These are phyloP conservation scores for Mesoclemmys tuberculata DNA, from an alignment of 2,113 vertebrate genomes.

Conservation along the genomic window DNA sequence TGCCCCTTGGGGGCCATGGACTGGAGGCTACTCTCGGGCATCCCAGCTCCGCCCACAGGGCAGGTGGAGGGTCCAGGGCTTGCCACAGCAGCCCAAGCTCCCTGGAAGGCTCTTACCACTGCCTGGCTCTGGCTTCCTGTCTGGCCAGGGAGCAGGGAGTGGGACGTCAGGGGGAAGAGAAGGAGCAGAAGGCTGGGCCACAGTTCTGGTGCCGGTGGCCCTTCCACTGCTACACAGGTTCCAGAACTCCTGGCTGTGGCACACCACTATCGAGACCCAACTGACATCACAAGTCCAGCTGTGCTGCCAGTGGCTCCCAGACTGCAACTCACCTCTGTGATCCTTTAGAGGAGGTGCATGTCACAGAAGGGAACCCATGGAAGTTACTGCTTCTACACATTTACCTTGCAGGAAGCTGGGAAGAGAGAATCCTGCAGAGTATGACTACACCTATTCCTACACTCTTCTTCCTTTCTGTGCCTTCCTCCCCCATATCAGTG, in stretches of 20 bases:
- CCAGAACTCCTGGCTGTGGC: background rate
- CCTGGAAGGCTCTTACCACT: no score
- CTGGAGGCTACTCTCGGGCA: no score
- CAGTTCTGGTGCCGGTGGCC: no score
- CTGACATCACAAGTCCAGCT: background rate
- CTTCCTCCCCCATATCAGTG: background rate
- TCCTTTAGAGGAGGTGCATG: background rate
- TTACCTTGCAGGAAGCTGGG: background rate
- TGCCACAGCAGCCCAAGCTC: no score
- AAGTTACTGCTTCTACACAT: background rate
- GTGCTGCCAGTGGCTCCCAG: background rate
- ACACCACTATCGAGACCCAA: fast-evolving
- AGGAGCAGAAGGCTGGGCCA: no score
- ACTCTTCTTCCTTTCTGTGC: background rate
- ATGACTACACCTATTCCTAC: background rate
- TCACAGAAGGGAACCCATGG: background rate
- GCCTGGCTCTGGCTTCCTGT: no score
- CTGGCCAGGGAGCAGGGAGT: no score
- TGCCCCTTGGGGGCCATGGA: no score
- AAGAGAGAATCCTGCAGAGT: background rate
- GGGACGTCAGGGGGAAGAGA: no score
- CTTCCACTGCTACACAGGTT: no score
- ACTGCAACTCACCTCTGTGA: background rate
- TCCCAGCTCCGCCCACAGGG: no score
- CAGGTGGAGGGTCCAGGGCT: no score